Evolutionary conservation across 2,113 vertebrate genomes (phyloP), one percentile per base, ranked within the genome.

Genomic region (Periophthalmus modestus): DNA sequence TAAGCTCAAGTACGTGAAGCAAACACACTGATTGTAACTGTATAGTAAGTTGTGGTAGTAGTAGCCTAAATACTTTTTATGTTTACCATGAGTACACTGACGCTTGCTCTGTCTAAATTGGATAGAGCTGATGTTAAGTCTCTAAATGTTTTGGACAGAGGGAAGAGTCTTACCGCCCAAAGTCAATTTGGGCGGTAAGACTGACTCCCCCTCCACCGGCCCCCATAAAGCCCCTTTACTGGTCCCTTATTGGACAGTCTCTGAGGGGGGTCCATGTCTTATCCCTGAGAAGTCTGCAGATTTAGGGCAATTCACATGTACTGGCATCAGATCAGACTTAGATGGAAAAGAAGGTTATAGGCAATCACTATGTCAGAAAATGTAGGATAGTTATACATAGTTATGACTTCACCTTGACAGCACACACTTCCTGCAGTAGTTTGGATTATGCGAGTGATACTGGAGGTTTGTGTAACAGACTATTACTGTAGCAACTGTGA

Each of bases 321-420:
- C 43, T 12, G n/a, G 72, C 72, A 47, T 69, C 79, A 81, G 77
- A 81, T 72, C 77, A 18, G 72, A 73, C 46, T 74, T 63, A 80
- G 73, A 59, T 33, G 21, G 19, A n/a, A 3, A 11, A 18, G 7
- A 34, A 34, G 33, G 33, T 61, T 28, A n/a, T n/a, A 61, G 3
- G 16, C 13, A 61, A 61, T 43, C 19, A 12, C 1, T 10, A 43
- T 43, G 39, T 43, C 0, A 43, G 39, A 9, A 43, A 43, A 43
- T 43, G 9, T 9, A 61, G 18, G 15, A 50, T 19, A 5, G 16
- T 52, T 52, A 19, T 52, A 18, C 15, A 19, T 39, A 39, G 9
- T 39, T 39, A 39, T 39, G 36, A 39, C 36, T 39, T 39, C 9
- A 39, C 9, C 5, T 39, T 39, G 36, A 9, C 36, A 39, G 36